phyloP scores from a whole-genome alignment of 2,888 invertebrate species.

The Eristalinus aeneus region DNA sequence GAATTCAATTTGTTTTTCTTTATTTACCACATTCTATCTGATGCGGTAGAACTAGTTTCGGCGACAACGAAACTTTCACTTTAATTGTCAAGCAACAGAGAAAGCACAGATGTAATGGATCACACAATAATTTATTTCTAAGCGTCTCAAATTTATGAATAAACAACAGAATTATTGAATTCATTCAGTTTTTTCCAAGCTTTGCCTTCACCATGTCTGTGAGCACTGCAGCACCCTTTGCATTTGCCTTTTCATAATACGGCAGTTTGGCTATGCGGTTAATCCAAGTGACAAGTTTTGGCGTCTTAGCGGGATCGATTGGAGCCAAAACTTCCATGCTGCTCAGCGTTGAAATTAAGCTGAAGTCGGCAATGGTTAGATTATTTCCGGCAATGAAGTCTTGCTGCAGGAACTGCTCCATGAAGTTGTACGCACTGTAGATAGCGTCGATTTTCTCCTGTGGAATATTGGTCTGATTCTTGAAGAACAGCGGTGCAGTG shows the following conservation, averaged over 20 bases:
- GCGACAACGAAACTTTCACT: too few relatives aligned
- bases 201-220: slow-evolving; percentile 21
- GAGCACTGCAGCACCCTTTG: slow-evolving; percentile 56
- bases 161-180: too few relatives aligned
- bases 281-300: slow-evolving; percentile 75
- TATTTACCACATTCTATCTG: too few relatives aligned
- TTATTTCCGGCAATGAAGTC: slow-evolving; percentile 74
- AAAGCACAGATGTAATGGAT: too few relatives aligned
- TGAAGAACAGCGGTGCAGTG: slow-evolving; percentile 73
- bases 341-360: slow-evolving; percentile 73
- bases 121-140: too few relatives aligned
- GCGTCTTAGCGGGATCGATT: slow-evolving; percentile 73
- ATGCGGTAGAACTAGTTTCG: too few relatives aligned
- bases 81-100: too few relatives aligned
- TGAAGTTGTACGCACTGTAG: slow-evolving; percentile 74
- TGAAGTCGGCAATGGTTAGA: slow-evolving; percentile 77
- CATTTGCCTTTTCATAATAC: slow-evolving; percentile 75
- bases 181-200: neutral
- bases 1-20: too few relatives aligned
- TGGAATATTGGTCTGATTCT: slow-evolving; percentile 46
- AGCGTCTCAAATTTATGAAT: slow-evolving; percentile 17
- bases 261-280: slow-evolving; percentile 74
- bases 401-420: slow-evolving; percentile 75
- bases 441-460: slow-evolving; percentile 74
- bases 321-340: slow-evolving; percentile 71